Evolutionary conservation across 2,113 vertebrate species (phyloP).

Genomic region (Callocephalon fimbriatum): DNA sequence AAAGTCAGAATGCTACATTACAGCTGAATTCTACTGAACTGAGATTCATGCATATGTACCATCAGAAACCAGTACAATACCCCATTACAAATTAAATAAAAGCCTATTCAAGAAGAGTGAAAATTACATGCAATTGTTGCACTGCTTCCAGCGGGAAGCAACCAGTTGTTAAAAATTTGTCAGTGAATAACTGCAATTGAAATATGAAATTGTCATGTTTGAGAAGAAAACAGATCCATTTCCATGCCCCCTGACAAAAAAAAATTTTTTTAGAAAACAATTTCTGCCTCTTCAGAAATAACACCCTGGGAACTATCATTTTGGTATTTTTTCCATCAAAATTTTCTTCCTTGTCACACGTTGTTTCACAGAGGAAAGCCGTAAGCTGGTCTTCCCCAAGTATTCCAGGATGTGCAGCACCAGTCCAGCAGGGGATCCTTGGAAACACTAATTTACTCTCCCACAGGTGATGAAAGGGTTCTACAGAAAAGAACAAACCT

Average conservation of each 20-base stretch:
- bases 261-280: neutral
- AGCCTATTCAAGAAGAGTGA: neutral
- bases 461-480: neutral
- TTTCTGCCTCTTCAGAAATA: neutral
- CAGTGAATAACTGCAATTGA: neutral
- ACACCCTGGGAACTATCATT: neutral
- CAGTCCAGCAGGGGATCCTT: fast-evolving
- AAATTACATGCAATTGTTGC: neutral
- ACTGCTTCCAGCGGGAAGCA: slow-evolving; percentile 1
- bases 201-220: neutral
- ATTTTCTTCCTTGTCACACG: neutral
- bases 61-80: neutral
- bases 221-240: neutral
- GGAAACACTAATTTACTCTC: neutral
- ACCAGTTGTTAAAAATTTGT: neutral
- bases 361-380: neutral
- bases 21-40: neutral
- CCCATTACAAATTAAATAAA: neutral
- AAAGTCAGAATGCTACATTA: neutral
- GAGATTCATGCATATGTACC: neutral
- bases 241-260: fast-evolving
- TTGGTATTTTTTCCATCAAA: neutral
- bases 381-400: neutral
- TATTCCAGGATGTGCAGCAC: neutral
- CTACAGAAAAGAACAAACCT: neutral